phyloP scores from a whole-genome alignment of 1,140 invertebrate genomes.

The Pomacea maculata region DNA sequence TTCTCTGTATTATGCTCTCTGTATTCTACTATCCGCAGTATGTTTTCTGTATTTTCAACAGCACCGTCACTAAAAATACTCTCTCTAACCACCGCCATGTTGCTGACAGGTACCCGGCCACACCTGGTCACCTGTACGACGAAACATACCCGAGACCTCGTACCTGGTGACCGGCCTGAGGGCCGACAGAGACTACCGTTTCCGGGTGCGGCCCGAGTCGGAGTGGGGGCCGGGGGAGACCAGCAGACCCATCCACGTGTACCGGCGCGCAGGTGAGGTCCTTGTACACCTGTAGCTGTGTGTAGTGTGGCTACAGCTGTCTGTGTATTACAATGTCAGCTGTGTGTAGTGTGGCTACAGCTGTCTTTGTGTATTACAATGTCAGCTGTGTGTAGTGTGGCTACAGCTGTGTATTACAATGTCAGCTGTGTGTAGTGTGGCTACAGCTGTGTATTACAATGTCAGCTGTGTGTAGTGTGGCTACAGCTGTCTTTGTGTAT shows the following conservation, averaged over 20 bases:
- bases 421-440: not conserved
- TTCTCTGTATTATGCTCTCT: not conserved
- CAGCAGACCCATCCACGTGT: slow-evolving; percentile 44
- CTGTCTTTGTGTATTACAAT: too few relatives aligned
- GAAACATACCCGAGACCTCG: slow-evolving; percentile 47
- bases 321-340: too few relatives aligned
- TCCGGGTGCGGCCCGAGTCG: slow-evolving; percentile 96
- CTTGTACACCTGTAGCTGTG: too few relatives aligned
- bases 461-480: not conserved
- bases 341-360: not conserved
- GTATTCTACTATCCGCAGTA: not conserved
- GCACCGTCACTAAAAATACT: too few relatives aligned
- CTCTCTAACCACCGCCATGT: not conserved
- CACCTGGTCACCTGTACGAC: slow-evolving; percentile 52
- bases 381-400: too few relatives aligned
- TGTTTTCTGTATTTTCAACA: not conserved
- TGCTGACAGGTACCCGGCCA: slow-evolving; percentile 36
- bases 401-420: not conserved
- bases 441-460: too few relatives aligned
- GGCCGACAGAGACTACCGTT: slow-evolving; percentile 82
- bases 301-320: too few relatives aligned
- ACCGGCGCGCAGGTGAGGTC: slow-evolving; percentile 31
- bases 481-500: too few relatives aligned
- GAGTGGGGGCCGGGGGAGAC: slow-evolving; percentile 96
- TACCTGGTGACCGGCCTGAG: slow-evolving; percentile 53